A percentile compares a stretch with the other conserved stretches of the same genome.
Conservation (phyloP, 1,140 invertebrate genomes). For the Eueides isabella region DNA sequence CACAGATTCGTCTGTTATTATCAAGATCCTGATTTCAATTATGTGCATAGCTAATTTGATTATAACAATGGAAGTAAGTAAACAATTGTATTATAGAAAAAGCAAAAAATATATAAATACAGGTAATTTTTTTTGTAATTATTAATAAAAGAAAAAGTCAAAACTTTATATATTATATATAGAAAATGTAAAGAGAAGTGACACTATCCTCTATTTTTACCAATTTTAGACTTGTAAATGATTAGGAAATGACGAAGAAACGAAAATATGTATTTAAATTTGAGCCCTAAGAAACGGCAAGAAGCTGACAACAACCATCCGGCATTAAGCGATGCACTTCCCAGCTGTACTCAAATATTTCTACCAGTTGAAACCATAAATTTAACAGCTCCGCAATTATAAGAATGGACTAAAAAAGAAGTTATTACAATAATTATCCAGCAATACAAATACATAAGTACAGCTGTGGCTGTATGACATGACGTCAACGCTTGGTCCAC, state of each 20-base stretch:
- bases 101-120: neutral
- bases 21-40: constrained; percentile 40
- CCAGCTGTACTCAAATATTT: neutral
- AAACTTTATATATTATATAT: neutral
- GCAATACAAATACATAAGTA: constrained; percentile 40
- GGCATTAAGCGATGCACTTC: neutral
- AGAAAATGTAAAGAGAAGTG: neutral
- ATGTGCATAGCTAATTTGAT: constrained; percentile 26
- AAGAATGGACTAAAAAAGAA: constrained; percentile 14
- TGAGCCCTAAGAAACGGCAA: too few species aligned
- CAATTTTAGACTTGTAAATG: too few species aligned
- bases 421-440: constrained; percentile 42
- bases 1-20: constrained; percentile 40
- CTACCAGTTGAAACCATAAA: neutral
- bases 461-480: constrained; percentile 55
- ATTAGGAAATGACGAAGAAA: too few species aligned
- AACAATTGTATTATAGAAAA: neutral
- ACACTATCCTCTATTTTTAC: too few species aligned
- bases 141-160: too few species aligned
- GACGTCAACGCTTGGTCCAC: constrained; percentile 55
- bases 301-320: neutral
- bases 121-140: too few species aligned
- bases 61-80: neutral
- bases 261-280: too few species aligned
- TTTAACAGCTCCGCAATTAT: constrained; percentile 7